phyloP scores from a whole-genome alignment of 2,888 invertebrate genomes.

The Lissonota sp. region DNA sequence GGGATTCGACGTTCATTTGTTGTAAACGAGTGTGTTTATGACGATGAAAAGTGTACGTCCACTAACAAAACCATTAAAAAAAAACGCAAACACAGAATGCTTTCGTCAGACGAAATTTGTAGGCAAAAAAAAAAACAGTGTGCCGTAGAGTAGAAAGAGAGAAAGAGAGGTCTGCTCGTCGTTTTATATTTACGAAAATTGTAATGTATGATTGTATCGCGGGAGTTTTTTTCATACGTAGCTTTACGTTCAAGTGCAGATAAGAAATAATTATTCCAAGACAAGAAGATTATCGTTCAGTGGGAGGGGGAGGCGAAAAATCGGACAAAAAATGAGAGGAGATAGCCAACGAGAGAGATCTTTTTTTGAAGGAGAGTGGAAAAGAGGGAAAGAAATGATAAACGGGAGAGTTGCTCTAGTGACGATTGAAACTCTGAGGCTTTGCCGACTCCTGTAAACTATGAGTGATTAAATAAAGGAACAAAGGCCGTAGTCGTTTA shows the following conservation, averaged over 20 bases:
- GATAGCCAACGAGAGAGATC: slow-evolving; percentile 10
- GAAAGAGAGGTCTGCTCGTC: slow-evolving; percentile 56
- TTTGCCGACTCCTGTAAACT: slow-evolving; percentile 59
- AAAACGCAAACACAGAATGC: slow-evolving; percentile 19
- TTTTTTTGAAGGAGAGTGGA: slow-evolving; percentile 16
- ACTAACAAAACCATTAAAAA: neutral
- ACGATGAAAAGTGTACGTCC: slow-evolving; percentile 32
- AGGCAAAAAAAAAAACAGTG: slow-evolving; percentile 21
- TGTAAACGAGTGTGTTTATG: slow-evolving; percentile 24
- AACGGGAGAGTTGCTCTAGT: slow-evolving; percentile 47
- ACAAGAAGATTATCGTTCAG: slow-evolving; percentile 31
- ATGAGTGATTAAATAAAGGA: slow-evolving; percentile 62
- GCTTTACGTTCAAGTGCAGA: slow-evolving; percentile 60
- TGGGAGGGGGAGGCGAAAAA: slow-evolving; percentile 3
- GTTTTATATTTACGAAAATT: slow-evolving; percentile 62
- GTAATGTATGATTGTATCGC: slow-evolving; percentile 67
- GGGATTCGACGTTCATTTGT: slow-evolving; percentile 29
- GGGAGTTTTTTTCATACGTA: slow-evolving; percentile 71
- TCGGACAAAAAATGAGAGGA: slow-evolving; percentile 25
- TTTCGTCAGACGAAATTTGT: slow-evolving; percentile 31
- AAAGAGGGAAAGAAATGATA: slow-evolving; percentile 23
- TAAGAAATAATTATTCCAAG: slow-evolving; percentile 25
- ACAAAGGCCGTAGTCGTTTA: slow-evolving; percentile 64
- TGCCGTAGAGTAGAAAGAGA: slow-evolving; percentile 36
- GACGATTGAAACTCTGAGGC: slow-evolving; percentile 56